Evolutionary conservation across 2,888 invertebrate genomes (phyloP).

Genomic region (Stegana nigrithorax): DNA sequence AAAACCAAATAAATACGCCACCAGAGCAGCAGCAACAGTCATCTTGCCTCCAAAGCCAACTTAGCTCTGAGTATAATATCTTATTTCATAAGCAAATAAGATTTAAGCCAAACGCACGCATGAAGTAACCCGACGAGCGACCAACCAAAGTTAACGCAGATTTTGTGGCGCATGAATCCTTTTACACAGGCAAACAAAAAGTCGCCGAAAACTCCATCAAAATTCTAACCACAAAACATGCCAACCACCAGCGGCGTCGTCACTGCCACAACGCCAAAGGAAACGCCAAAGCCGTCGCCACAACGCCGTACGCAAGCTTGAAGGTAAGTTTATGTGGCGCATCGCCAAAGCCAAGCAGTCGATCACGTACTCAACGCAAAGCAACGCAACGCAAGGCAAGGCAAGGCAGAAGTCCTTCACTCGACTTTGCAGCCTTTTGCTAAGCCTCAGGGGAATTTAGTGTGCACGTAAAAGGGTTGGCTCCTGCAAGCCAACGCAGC

Average conservation of each 20-base stretch:
- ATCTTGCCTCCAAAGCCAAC: not conserved
- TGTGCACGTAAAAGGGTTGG: slow-evolving; percentile 48
- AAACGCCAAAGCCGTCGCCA: slow-evolving; percentile 29
- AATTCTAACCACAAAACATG: slow-evolving; percentile 61
- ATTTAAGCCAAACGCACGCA: slow-evolving; percentile 48
- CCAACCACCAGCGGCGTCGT: slow-evolving; percentile 29
- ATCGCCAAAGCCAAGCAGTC: not conserved
- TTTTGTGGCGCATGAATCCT: slow-evolving; percentile 49
- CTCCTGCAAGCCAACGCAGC: slow-evolving; percentile 4
- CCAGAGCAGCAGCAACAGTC: not conserved
- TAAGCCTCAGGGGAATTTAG: slow-evolving; percentile 39
- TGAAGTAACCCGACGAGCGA: slow-evolving; percentile 19
- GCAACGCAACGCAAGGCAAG: too few relatives aligned
- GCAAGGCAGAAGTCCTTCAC: not conserved
- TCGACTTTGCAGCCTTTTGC: not conserved
- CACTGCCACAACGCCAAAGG: slow-evolving; percentile 3
- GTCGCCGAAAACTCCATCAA: slow-evolving; percentile 50
- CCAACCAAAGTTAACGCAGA: slow-evolving; percentile 56
- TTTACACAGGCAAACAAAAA: slow-evolving; percentile 38
- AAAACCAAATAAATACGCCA: not conserved
- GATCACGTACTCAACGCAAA: not conserved
- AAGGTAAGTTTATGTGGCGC: not conserved
- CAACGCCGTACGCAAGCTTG: not conserved
- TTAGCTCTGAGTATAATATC: slow-evolving; percentile 50
- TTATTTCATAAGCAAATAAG: slow-evolving; percentile 61